Percentiles rank a stretch among this genome's conserved stretches.
These are phyloP conservation scores for Semotilus atromaculatus DNA, from an alignment of 2,797 vertebrate species.

Conservation along the genomic window DNA sequence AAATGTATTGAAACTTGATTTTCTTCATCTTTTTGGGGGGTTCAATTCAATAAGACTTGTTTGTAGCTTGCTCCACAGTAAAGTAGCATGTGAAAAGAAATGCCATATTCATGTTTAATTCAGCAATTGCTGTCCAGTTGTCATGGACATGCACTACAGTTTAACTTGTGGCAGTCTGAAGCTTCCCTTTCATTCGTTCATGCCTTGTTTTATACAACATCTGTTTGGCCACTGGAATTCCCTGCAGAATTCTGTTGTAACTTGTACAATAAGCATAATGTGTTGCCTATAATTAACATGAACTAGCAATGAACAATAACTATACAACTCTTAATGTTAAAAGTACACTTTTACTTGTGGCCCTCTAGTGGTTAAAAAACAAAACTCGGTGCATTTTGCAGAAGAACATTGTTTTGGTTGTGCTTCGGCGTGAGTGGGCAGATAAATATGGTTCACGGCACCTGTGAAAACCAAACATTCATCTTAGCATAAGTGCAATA, in stretches of 20 bases:
- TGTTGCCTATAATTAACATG: background rate
- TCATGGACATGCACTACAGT: background rate
- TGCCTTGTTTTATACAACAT: too few species aligned
- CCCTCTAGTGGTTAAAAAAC: background rate
- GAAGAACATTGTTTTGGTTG: background rate
- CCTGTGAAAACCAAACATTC: background rate
- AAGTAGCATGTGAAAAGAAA: background rate
- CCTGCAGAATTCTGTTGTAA: background rate
- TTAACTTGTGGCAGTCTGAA: background rate
- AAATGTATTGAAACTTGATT: slow-evolving; percentile 70
- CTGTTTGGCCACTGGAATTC: too few species aligned
- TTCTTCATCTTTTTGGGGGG: slow-evolving; percentile 38
- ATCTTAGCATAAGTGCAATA: background rate
- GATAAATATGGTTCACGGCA: background rate
- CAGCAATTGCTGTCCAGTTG: background rate
- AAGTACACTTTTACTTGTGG: background rate
- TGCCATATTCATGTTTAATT: background rate
- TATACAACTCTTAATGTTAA: background rate
- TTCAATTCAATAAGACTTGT: background rate
- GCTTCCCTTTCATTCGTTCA: background rate
- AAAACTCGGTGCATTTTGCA: background rate
- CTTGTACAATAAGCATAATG: background rate
- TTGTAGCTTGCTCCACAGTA: background rate
- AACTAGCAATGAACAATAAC: background rate
- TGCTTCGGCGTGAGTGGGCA: background rate